These are phyloP conservation scores for Anthophora plumipes DNA, from an alignment of 2,888 invertebrate genomes.

Conservation along the genomic window DNA sequence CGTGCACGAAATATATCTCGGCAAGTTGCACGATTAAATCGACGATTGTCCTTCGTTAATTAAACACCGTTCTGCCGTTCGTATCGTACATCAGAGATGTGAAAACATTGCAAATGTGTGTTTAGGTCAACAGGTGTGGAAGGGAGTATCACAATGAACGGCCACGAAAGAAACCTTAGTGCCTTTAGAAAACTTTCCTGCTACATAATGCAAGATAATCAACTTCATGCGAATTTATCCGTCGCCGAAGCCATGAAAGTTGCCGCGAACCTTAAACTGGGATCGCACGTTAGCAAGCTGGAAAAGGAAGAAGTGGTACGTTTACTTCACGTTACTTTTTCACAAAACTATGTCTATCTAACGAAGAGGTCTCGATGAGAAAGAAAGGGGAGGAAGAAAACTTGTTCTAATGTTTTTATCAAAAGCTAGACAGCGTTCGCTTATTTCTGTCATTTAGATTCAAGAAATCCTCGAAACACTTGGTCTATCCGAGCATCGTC, in stretches of 20 bases:
- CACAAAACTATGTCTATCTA: too few species aligned
- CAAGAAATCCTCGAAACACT: constrained; percentile 96
- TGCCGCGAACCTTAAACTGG: constrained; percentile 95
- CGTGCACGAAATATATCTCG: not conserved
- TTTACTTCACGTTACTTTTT: constrained; percentile 61
- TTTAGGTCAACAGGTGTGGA: constrained; percentile 91
- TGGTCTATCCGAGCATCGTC: constrained; percentile 93
- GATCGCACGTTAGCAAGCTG: constrained; percentile 88
- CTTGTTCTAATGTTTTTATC: too few species aligned
- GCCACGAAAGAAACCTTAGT: constrained; percentile 92
- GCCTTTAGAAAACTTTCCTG: constrained; percentile 96
- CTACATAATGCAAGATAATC: constrained; percentile 98
- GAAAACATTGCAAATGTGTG: constrained; percentile 5
- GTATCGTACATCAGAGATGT: not conserved
- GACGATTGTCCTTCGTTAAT: not conserved
- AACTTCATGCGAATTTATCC: constrained; percentile 95
- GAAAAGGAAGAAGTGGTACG: constrained; percentile 94
- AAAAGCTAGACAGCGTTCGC: not conserved
- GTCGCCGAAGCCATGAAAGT: constrained; percentile 98
- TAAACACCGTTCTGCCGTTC: not conserved
- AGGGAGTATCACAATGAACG: constrained; percentile 94
- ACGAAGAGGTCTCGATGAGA: too few species aligned
- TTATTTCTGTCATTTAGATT: constrained; percentile 87
- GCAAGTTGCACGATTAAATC: not conserved
- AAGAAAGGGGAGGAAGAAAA: too few species aligned